These are phyloP conservation scores for Eurystomus glaucurus DNA, from an alignment of 2,797 vertebrate genomes.

Conservation along the genomic window DNA sequence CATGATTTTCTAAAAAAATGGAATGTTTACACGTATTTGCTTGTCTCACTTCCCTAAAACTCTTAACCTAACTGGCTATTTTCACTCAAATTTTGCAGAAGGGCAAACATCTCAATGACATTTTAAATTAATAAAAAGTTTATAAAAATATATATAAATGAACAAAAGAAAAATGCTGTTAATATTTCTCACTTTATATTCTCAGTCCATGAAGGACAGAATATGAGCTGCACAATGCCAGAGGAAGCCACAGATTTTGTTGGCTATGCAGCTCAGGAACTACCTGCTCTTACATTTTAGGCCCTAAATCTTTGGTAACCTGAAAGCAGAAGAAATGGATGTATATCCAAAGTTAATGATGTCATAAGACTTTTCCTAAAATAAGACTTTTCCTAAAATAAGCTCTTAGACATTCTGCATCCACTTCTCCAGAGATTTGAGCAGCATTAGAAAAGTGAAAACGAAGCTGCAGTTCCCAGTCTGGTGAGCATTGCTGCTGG, in stretches of 20 bases:
- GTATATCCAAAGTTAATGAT: accelerated
- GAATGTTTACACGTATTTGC: background rate
- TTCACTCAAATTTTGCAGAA: background rate
- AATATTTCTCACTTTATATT: background rate
- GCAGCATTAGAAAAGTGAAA: background rate
- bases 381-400: background rate
- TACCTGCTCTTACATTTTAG: background rate
- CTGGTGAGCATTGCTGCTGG: background rate
- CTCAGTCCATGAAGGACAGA: background rate
- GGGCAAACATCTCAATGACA: accelerated
- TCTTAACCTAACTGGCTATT: background rate
- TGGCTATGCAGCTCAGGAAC: background rate
- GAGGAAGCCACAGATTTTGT: background rate
- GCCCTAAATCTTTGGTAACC: background rate
- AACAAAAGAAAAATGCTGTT: background rate
- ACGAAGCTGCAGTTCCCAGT: background rate
- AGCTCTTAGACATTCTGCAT: background rate
- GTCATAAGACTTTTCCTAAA: background rate
- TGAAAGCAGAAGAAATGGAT: background rate
- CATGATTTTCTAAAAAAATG: background rate
- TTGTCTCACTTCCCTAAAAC: background rate
- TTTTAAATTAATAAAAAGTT: background rate
- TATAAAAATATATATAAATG: background rate
- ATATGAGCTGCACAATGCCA: background rate
- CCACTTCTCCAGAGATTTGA: background rate